These are phyloP conservation scores for Sternotherus odoratus DNA, from an alignment of 2,797 vertebrate species.

Conservation along the genomic window DNA sequence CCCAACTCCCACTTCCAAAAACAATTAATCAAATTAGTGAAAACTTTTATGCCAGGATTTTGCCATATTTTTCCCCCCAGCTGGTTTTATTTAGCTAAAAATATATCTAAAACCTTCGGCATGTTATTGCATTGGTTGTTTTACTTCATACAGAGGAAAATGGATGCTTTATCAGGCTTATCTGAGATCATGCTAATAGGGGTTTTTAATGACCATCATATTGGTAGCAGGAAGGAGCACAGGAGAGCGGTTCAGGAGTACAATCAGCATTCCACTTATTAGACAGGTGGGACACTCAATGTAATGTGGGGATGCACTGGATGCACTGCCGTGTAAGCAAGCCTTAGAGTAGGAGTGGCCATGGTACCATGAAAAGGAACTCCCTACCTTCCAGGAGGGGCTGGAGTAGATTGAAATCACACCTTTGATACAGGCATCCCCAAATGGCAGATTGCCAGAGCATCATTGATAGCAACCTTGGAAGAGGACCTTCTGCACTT, in stretches of 20 bases:
- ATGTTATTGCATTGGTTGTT: background rate
- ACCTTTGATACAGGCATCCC: background rate
- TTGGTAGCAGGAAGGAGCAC: background rate
- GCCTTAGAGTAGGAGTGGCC: background rate
- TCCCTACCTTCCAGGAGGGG: background rate
- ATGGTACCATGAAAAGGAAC: background rate
- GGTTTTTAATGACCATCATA: background rate
- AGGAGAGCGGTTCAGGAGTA: background rate
- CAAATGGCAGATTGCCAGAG: background rate
- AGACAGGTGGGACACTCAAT: background rate
- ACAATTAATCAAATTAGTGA: background rate
- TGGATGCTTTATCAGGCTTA: background rate
- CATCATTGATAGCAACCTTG: background rate
- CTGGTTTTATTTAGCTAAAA: background rate
- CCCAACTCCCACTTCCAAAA: background rate
- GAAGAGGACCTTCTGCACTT: background rate
- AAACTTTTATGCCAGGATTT: conserved; percentile 21
- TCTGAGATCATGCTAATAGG: conserved; percentile 9
- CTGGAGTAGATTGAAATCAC: background rate
- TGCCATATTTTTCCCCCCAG: background rate
- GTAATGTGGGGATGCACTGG: background rate
- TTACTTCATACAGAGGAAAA: conserved; percentile 2
- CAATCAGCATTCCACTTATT: background rate
- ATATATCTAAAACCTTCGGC: conserved; percentile 13
- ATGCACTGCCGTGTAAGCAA: background rate